Conservation (phyloP, 2,113 vertebrate species). For the Chaetops frenatus region DNA sequence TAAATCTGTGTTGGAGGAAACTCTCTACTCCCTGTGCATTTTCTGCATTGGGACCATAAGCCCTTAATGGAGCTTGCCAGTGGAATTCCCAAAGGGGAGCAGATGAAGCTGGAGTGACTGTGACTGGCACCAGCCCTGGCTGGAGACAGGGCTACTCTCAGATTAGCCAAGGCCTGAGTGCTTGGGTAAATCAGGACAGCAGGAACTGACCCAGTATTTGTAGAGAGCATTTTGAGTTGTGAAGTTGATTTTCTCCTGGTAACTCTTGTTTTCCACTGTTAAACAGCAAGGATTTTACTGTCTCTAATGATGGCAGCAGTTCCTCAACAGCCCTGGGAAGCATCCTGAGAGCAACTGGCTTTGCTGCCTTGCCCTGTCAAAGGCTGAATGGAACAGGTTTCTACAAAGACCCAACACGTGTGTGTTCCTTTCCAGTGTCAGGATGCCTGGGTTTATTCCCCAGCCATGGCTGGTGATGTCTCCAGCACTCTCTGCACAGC, state of each 20-base stretch:
- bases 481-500: not conserved
- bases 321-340: not conserved
- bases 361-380: not conserved
- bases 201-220: not conserved
- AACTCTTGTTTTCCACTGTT: not conserved
- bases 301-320: not conserved
- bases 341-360: not conserved
- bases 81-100: not conserved
- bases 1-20: not conserved
- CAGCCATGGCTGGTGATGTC: not conserved
- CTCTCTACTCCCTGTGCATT: not conserved
- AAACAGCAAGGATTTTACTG: not conserved
- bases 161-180: not conserved
- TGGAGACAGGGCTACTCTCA: not conserved
- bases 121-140: not conserved
- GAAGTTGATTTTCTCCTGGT: not conserved
- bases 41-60: not conserved
- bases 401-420: fast-evolving
- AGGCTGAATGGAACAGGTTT: not conserved
- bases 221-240: not conserved
- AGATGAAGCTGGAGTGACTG: not conserved
- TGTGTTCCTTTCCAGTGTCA: not conserved
- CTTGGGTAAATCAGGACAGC: not conserved
- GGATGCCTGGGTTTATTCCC: not conserved
- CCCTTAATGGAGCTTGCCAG: not conserved